Evolutionary conservation across 2,888 invertebrate species (phyloP).

Genomic region (Nomada flava): DNA sequence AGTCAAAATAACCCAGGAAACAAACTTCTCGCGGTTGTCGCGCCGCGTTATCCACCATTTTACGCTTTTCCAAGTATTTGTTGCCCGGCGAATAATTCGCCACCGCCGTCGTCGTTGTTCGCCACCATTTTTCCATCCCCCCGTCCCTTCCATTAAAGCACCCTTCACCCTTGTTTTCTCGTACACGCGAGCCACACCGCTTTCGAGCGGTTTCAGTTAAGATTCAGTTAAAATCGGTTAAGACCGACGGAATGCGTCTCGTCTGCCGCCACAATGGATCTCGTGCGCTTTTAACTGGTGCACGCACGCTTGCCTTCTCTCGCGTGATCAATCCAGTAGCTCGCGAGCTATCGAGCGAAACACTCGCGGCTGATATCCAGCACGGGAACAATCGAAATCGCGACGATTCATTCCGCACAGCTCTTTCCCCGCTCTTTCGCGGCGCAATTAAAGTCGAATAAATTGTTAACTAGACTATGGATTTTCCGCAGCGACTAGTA

Average conservation of each 20-base stretch:
- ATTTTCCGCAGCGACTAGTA: too few species aligned
- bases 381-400: slow-evolving; percentile 49
- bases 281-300: slow-evolving; percentile 24
- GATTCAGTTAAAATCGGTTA: not conserved
- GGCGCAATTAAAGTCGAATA: not conserved
- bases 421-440: not conserved
- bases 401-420: not conserved
- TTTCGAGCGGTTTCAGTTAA: not conserved
- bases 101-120: not conserved
- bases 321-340: slow-evolving; percentile 59
- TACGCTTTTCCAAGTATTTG: slow-evolving; percentile 12
- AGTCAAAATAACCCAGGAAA: slow-evolving; percentile 11
- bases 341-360: slow-evolving; percentile 55
- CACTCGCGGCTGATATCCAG: slow-evolving; percentile 56
- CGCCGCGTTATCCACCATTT: not conserved
- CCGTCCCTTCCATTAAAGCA: not conserved
- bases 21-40: not conserved
- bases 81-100: slow-evolving; percentile 8
- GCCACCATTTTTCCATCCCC: not conserved
- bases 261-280: slow-evolving; percentile 1
- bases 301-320: slow-evolving; percentile 35
- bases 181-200: not conserved
- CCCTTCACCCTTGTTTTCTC: not conserved
- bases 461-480: not conserved
- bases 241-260: slow-evolving; percentile 26